Evolutionary conservation across 2,797 vertebrate genomes (phyloP), one percentile per base, ranked within the genome.

Genomic region (Gallinago solitaria): DNA sequence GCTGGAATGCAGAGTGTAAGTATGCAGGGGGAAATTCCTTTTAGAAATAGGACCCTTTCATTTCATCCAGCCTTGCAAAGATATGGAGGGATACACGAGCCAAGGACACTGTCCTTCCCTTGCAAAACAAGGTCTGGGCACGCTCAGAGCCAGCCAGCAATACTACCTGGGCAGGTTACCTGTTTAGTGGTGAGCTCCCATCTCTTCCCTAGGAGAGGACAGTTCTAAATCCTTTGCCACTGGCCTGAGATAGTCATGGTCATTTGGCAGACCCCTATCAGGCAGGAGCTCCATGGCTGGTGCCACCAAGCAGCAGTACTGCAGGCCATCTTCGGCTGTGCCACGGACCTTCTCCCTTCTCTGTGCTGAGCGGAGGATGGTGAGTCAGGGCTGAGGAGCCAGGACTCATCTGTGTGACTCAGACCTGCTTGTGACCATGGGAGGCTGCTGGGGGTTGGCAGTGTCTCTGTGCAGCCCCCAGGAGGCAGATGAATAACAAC

Each of bases 351-450:
- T 5, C 24, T 37, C n/a, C 48, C 3, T 16, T 39, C 67, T 21
- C 18, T 2, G 14, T 61, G 21, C 1, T 45, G 39, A 24, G 3
- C 10, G 1, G 43, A 30, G 41, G 20, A 2, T 2, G 30, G 7
- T 57, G 70, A 84, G 7, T 70, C 79, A 92, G 76, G 80, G 53
- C 39, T 43, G 65, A 14, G 70, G 9, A 60, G 16, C 16, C 80
- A 39, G 45, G 30, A 67, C 28, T 67, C 39, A 0, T 60, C 61
- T 2, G 35, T 4, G 43, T 91, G 84, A 93, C 76, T 78, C 73
- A 73, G 73, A 27, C 9, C 56, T 23, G 67, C 71, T 13, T 12
- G 9, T 47, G 76, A 51, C 51, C 37, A 3, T 7, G 14, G 7
- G 4, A 43, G 41, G 64, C 48, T 16, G 63, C 50, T 54, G 76